A percentile compares a stretch with the other conserved stretches of the same genome.
Conservation (phyloP, 1,140 invertebrate species). For the Bombus huntii region DNA sequence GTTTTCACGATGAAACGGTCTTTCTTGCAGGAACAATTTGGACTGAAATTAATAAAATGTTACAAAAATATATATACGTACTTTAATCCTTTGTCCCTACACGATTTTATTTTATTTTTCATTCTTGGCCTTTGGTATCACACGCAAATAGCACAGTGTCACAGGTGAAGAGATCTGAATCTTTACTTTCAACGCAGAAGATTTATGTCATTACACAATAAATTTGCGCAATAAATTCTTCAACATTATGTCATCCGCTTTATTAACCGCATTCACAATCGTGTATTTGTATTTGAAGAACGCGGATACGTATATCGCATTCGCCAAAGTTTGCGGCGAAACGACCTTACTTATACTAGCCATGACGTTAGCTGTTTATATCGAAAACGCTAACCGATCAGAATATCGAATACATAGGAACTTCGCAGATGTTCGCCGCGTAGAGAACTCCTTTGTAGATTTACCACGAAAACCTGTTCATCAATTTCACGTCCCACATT, state of each 20-base stretch:
- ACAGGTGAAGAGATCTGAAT: neutral
- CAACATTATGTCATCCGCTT: neutral
- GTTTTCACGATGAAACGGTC: no score
- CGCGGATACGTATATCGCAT: neutral
- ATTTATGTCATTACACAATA: neutral
- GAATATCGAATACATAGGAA: conserved; percentile 24
- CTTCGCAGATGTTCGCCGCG: neutral
- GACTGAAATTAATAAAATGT: no score
- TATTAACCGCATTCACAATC: neutral
- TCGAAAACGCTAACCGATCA: neutral
- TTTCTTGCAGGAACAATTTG: no score
- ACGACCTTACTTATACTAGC: neutral
- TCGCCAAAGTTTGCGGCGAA: neutral
- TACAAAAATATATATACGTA: no score
- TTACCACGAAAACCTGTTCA: conserved; percentile 31
- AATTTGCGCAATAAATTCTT: neutral
- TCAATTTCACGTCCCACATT: conserved; percentile 33
- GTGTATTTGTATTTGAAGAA: neutral
- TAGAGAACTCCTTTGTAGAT: conserved; percentile 3
- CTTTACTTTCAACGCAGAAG: neutral
- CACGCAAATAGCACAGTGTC: no score
- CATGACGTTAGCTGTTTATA: conserved; percentile 10
- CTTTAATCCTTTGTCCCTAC: no score
- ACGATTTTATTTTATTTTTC: no score
- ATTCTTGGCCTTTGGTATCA: no score